Evolutionary conservation across 2,797 vertebrate species (phyloP).

Genomic region (Threskiornis aethiopicus): DNA sequence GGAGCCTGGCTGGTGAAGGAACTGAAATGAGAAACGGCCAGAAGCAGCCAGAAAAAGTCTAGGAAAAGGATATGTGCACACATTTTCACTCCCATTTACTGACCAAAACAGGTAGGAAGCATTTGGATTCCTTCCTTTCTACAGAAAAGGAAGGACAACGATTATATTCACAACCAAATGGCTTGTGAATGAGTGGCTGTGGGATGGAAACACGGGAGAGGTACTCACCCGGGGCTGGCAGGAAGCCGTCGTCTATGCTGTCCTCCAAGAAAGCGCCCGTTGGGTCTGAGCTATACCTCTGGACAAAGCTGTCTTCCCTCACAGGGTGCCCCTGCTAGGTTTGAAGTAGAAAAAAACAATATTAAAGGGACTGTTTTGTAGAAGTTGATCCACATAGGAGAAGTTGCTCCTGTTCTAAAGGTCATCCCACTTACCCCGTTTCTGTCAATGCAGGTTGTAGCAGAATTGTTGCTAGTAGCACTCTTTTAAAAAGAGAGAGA

Average conservation of each 20-base stretch:
- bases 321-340: constrained; percentile 80
- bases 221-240: constrained; percentile 86
- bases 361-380: background rate
- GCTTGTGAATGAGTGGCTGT: background rate
- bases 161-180: background rate
- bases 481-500: constrained; percentile 82
- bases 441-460: constrained; percentile 79
- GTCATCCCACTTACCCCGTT: constrained; percentile 83
- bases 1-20: background rate
- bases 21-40: background rate
- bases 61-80: background rate
- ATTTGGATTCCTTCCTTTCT: background rate
- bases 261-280: constrained; percentile 74
- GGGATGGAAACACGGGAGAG: background rate
- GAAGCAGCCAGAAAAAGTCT: background rate
- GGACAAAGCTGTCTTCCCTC: constrained; percentile 84
- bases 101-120: background rate
- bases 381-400: background rate
- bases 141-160: background rate
- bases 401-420: background rate
- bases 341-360: background rate
- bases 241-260: constrained; percentile 78
- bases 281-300: constrained; percentile 91
- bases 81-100: background rate
- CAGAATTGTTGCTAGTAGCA: constrained; percentile 85